Evolutionary conservation across 2,797 vertebrate species (phyloP).

Genomic region (Peromyscus attwateri): DNA sequence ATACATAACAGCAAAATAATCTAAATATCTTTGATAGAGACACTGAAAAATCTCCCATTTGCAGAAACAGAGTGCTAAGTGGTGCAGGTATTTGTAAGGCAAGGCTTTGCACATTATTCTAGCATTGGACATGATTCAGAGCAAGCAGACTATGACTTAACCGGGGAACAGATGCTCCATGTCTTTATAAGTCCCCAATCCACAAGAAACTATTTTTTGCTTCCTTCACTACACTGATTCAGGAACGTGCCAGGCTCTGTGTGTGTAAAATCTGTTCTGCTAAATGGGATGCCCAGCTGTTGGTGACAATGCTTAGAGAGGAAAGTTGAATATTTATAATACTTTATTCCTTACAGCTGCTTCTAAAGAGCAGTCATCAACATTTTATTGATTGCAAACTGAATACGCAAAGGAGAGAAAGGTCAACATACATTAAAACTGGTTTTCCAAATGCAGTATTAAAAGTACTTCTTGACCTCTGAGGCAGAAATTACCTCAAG

Average conservation of each 20-base stretch:
- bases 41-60: slow-evolving; percentile 76
- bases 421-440: slow-evolving; percentile 91
- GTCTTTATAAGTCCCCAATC: slow-evolving; percentile 89
- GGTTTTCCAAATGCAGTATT: slow-evolving; percentile 87
- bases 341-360: slow-evolving; percentile 91
- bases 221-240: slow-evolving; percentile 88
- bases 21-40: slow-evolving; percentile 78
- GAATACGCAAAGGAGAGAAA: slow-evolving; percentile 91
- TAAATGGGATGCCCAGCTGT: slow-evolving; percentile 92
- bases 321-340: slow-evolving; percentile 92
- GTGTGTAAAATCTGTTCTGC: slow-evolving; percentile 89
- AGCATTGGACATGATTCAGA: slow-evolving; percentile 88
- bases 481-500: slow-evolving; percentile 63
- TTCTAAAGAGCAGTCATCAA: slow-evolving; percentile 92
- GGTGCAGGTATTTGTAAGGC: slow-evolving; percentile 84
- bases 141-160: slow-evolving; percentile 86
- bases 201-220: slow-evolving; percentile 88
- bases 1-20: slow-evolving; percentile 65
- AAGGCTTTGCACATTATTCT: slow-evolving; percentile 85
- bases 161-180: slow-evolving; percentile 90
- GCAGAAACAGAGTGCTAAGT: slow-evolving; percentile 72
- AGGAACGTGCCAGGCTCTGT: slow-evolving; percentile 88
- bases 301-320: slow-evolving; percentile 89
- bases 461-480: slow-evolving; percentile 77
- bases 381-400: slow-evolving; percentile 90